Conservation (phyloP, 2,888 invertebrate species). For the Hermaeophaga mercurialis region DNA sequence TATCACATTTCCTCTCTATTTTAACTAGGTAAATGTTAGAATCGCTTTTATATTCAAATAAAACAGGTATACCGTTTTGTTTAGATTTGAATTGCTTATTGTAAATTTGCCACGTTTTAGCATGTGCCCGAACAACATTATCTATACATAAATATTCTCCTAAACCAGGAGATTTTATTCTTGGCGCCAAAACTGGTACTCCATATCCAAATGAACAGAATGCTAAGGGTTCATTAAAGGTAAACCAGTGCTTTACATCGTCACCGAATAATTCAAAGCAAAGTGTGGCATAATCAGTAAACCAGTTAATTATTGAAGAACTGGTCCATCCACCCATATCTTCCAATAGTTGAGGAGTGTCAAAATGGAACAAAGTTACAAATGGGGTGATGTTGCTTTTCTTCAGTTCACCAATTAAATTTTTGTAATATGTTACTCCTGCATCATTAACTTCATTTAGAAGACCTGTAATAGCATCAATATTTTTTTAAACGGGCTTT, state of each 20-base stretch:
- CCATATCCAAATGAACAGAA: conserved; percentile 36
- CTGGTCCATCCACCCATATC: conserved; percentile 39
- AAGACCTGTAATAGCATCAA: no score
- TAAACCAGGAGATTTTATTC: conserved; percentile 10
- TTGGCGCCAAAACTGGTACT: conserved; percentile 8
- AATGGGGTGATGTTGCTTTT: conserved; percentile 16
- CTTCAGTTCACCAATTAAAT: conserved; percentile 43
- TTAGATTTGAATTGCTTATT: conserved; percentile 51
- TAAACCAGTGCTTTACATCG: conserved; percentile 43
- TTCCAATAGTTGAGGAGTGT: conserved; percentile 14
- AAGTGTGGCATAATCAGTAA: conserved; percentile 40
- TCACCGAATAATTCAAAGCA: conserved; percentile 41
- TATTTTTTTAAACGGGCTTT: no score
- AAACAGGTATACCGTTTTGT: conserved; percentile 44
- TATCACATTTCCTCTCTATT: no score
- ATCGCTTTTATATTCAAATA: no score
- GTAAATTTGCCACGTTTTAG: conserved; percentile 55
- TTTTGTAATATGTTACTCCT: conserved; percentile 62
- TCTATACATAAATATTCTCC: conserved; percentile 65
- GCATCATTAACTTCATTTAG: conserved; percentile 68
- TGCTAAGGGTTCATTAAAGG: conserved; percentile 42
- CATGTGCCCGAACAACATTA: conserved; percentile 56
- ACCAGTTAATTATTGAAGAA: conserved; percentile 34
- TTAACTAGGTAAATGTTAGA: no score
- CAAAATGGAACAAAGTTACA: conserved; percentile 24